Conservation (phyloP, 2,797 vertebrate species). For the Aldrovandia affinis region DNA sequence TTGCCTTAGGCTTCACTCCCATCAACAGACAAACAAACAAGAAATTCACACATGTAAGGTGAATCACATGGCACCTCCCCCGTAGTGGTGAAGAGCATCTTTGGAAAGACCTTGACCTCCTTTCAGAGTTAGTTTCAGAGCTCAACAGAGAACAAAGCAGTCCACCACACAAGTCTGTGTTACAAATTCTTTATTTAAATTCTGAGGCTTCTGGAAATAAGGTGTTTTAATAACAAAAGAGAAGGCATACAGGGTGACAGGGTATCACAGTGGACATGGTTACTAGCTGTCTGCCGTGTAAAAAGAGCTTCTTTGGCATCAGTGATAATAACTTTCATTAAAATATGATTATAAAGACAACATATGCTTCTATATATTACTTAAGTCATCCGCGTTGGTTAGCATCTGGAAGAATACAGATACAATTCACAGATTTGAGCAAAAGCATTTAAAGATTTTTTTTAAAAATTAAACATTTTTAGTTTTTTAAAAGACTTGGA, state of each 20-base stretch:
- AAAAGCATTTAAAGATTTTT: conserved; percentile 24
- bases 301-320: conserved; percentile 59
- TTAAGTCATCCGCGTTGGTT: conserved; percentile 22
- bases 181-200: conserved; percentile 68
- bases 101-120: background rate
- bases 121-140: background rate
- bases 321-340: conserved; percentile 36
- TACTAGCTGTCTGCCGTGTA: conserved; percentile 41
- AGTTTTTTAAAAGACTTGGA: background rate
- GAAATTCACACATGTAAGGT: too few species aligned
- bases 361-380: conserved; percentile 26
- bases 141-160: background rate
- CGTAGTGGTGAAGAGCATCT: background rate
- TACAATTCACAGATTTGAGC: conserved; percentile 25
- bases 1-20: background rate
- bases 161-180: conserved; percentile 24
- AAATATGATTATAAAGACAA: conserved; percentile 32
- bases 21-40: too few species aligned
- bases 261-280: conserved; percentile 42
- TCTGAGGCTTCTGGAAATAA: conserved; percentile 47
- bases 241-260: conserved; percentile 10
- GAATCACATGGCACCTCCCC: too few species aligned
- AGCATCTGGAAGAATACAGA: conserved; percentile 16
- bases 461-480: background rate
- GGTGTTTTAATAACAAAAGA: conserved; percentile 45